Conservation (phyloP, 2,797 vertebrate genomes). For the Uromys caudimaculatus region DNA sequence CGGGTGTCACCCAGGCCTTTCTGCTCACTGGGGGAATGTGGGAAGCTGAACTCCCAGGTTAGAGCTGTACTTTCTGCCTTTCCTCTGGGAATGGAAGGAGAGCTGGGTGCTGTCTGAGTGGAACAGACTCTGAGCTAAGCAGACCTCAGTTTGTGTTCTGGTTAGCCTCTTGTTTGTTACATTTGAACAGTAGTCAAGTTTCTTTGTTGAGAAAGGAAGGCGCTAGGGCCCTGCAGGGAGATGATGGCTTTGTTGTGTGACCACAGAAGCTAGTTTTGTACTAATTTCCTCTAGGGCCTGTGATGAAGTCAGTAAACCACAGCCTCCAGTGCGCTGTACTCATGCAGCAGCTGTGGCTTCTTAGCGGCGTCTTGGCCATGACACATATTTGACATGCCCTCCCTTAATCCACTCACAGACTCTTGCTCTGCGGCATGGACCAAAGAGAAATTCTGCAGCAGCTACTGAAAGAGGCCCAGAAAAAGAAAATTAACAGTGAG, state of each 20-base stretch:
- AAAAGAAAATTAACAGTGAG: constrained; percentile 87
- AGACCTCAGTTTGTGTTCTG: background rate
- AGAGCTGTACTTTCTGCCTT: background rate
- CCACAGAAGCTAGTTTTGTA: constrained; percentile 91
- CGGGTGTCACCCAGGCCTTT: constrained; percentile 9
- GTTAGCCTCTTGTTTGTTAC: constrained; percentile 62
- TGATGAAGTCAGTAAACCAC: constrained; percentile 90
- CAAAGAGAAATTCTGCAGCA: constrained; percentile 91
- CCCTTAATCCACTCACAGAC: constrained; percentile 30
- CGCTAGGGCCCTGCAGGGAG: constrained; percentile 87
- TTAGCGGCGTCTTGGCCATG: constrained; percentile 72
- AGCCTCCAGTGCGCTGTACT: constrained; percentile 77
- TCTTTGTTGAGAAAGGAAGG: constrained; percentile 80
- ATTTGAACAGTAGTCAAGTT: constrained; percentile 53
- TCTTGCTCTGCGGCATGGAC: constrained; percentile 86
- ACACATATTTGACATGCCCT: constrained; percentile 85
- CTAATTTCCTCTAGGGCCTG: constrained; percentile 91
- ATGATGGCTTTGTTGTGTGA: constrained; percentile 86
- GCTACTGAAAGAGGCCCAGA: constrained; percentile 88
- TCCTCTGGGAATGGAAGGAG: constrained; percentile 13
- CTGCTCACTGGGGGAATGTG: background rate
- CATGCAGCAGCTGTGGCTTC: constrained; percentile 73
- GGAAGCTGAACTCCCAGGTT: background rate
- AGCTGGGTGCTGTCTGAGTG: background rate
- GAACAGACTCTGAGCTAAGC: background rate